phyloP scores from a whole-genome alignment of 2,888 invertebrate genomes.

The Polyommatus icarus region DNA sequence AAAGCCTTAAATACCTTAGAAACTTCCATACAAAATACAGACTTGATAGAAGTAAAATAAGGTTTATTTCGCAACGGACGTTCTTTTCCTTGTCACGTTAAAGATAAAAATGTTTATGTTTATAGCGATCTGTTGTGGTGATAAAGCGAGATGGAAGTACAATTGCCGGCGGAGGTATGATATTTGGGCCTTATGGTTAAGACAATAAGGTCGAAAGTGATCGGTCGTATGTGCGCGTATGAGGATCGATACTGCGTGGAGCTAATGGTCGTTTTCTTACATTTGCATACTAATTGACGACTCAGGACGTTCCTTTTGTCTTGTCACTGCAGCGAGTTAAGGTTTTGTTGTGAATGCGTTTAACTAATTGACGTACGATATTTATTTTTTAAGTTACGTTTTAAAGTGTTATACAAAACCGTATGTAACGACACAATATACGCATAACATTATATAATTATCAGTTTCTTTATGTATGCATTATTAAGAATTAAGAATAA shows the following conservation, averaged over 20 bases:
- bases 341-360: constrained; percentile 45
- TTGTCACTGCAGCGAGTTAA: constrained; percentile 63
- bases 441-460: too few species aligned
- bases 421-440: background rate
- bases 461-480: too few species aligned
- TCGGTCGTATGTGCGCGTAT: constrained; percentile 74
- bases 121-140: constrained; percentile 78
- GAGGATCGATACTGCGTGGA: constrained; percentile 72
- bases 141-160: constrained; percentile 69
- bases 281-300: constrained; percentile 79
- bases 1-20: constrained; percentile 39
- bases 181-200: background rate
- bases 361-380: constrained; percentile 34
- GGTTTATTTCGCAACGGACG: constrained; percentile 42
- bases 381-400: constrained; percentile 22
- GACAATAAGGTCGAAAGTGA: background rate
- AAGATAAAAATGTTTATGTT: constrained; percentile 65
- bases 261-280: constrained; percentile 78
- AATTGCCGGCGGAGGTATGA: background rate
- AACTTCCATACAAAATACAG: constrained; percentile 33
- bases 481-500: too few species aligned
- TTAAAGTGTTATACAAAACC: background rate
- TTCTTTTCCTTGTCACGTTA: constrained; percentile 53
- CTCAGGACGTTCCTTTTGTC: constrained; percentile 63
- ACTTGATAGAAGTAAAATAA: background rate